Base-by-base conservation (phyloP, 2,888 invertebrate species). In the Cryptocheilus praepositus region DNA sequence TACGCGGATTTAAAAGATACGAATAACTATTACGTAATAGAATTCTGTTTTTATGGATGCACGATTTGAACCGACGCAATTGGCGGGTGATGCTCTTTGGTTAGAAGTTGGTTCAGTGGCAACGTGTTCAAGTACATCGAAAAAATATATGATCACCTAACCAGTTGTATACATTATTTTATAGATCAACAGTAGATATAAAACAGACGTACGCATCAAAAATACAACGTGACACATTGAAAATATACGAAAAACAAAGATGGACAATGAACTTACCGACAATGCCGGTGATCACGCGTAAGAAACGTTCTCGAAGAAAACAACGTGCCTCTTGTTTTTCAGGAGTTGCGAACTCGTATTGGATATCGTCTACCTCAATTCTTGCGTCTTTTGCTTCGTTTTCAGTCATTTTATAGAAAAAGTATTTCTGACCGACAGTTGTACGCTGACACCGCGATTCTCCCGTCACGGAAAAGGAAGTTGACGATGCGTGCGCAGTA, bases 261-360 rank as follows among this genome's bases (percentile, higher is more conserved):
- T 7, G 13, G 8, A 44, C 15, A 44, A 49, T 49, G n/a, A 36
- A 59, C 84, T 79, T 83, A 89, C 90, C 90, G 66, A 88, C 85
- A 45, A 89, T 81, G 45, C 88, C 87, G 45, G 87, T 88, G 55
- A 90, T 76, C 13, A 86, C 84, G 67, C 88, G 81, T 3, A 90
- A 79, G 79, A 89, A 90, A 72, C 88, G 82, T 83, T 90, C 89
- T n/a, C 90, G 85, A 44, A 90, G 70, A 76, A 87, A 86, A 54
- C 89, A 83, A 55, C 90, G 86, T 2, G 89, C 89, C 67, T 85
- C 85, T 77, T 90, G 90, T 64, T 87, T 87, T 57, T 88, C 87
- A 22, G 76, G 67, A 4, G 79, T 73, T 2, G 86, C 79, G 72
- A 85, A 87, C 36, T 83, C 80, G 51, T 79, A 68, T 44, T 73